Conservation (phyloP, 1,140 invertebrate genomes). For the Apis florea region DNA sequence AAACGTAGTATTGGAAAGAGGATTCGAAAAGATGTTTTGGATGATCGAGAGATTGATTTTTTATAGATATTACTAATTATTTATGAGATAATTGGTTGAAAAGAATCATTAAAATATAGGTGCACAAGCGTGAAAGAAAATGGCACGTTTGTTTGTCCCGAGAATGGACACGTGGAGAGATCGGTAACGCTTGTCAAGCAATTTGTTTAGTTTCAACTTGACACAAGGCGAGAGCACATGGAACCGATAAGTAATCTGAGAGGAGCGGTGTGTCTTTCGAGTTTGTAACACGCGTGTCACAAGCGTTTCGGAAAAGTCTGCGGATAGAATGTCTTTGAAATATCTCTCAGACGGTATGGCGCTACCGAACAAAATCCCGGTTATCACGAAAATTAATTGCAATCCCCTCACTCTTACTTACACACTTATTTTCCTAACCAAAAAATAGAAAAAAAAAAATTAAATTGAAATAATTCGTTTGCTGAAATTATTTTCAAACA, state of each 20-base stretch:
- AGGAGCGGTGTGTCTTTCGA: slow-evolving; percentile 44
- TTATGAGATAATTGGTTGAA: neutral
- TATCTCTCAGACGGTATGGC: slow-evolving; percentile 46
- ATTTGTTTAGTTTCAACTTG: slow-evolving; percentile 76
- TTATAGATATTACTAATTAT: too few species aligned
- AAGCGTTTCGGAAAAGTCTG: slow-evolving; percentile 49
- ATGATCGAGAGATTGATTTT: too few species aligned
- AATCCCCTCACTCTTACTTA: neutral
- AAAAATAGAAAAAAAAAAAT: neutral
- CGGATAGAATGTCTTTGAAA: slow-evolving; percentile 33
- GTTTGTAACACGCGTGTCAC: slow-evolving; percentile 49
- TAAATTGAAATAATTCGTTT: neutral
- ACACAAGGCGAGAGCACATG: slow-evolving; percentile 67
- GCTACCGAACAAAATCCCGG: slow-evolving; percentile 28
- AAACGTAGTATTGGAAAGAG: too few species aligned
- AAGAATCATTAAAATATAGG: neutral
- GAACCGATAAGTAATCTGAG: slow-evolving; percentile 71
- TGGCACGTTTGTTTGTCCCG: slow-evolving; percentile 39
- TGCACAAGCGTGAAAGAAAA: slow-evolving; percentile 15
- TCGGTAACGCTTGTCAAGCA: slow-evolving; percentile 60
- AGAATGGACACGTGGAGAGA: slow-evolving; percentile 41
- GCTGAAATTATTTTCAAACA: too few species aligned
- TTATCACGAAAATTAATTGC: slow-evolving; percentile 12
- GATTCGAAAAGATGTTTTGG: too few species aligned
- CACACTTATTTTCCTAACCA: neutral